These are phyloP conservation scores for Pristionchus mayeri DNA, from an alignment of 2,888 invertebrate species.

Conservation along the genomic window DNA sequence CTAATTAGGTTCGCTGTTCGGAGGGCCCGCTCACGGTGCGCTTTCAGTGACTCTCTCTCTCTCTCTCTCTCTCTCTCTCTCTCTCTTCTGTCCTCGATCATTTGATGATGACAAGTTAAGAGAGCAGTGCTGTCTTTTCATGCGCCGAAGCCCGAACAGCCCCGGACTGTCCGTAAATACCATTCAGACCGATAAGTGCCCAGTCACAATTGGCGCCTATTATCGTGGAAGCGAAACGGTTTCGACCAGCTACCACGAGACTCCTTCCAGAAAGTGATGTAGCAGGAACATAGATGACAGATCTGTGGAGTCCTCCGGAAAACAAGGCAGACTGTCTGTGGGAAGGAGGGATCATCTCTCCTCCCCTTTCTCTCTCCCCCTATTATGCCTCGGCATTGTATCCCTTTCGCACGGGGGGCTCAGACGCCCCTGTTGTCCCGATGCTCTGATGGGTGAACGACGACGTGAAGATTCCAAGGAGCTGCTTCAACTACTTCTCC, in stretches of 20 bases:
- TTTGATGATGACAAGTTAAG: constrained; percentile 16
- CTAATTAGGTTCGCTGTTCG: constrained; percentile 1
- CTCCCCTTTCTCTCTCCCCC: background rate
- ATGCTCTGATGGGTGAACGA: background rate
- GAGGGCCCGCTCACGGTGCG: background rate
- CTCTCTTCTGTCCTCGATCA: background rate
- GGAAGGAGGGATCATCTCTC: background rate
- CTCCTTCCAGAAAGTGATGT: background rate
- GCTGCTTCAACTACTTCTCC: background rate
- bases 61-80: background rate
- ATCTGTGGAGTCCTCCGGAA: background rate
- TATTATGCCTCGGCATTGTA: background rate
- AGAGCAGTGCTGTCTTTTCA: background rate
- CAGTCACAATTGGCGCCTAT: background rate
- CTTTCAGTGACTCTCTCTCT: background rate
- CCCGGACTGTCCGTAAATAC: background rate
- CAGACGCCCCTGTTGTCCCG: background rate
- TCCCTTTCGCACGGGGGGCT: background rate
- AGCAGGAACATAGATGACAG: background rate
- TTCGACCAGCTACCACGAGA: background rate
- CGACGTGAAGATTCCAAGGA: background rate
- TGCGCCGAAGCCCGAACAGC: background rate
- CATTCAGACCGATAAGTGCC: constrained; percentile 38
- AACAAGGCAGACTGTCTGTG: too few relatives aligned
- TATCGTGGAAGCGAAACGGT: background rate